Evolutionary conservation across 2,888 invertebrate genomes (phyloP), one percentile per base, ranked within the genome.

Genomic region (Julus scandinavius): DNA sequence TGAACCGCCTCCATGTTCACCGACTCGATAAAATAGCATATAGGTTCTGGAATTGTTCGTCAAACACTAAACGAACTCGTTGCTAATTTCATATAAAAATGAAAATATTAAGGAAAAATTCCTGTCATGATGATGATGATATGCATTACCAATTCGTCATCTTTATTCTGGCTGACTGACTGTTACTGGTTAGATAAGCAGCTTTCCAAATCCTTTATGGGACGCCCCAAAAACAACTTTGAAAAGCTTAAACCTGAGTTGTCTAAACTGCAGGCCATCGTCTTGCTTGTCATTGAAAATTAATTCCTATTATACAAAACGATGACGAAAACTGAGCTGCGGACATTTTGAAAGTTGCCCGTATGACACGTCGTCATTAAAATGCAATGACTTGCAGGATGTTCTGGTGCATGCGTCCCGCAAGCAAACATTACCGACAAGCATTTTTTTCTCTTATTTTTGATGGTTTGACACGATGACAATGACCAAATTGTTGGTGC

Each of bases 371-470:
- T n/a, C 84, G 45, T 84, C 84, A 84, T 84, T 84, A 84, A 84
- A 84, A 84, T n/a, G 84, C 84, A 38, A 84, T 84, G 84, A 84
- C 84, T 84, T 84, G 84, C 84, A 84, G 45, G 84, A 84, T 41
- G 40, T 41, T 41, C 84, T 40, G 84, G 84, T 84, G 45, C 84
- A 29, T 29, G 29, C 29, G 84, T 84, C 84, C 84, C 45, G 41
- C 84, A 38, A 84, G 45, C 84, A 84, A 45, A 84, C 84, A 84
- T 84, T 40, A 84, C 84, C 84, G 63, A 63, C 63, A 63, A 63
- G 63, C 63, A 20, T 63, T 63, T 63, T 63, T 63, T 63, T 50
- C 50, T 50, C 63, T n/a, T 20, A n/a, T 63, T 63, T 63, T 20
- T 63, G 63, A 63, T 63, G 63, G n/a, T 63, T 63, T 63, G 63